phyloP scores from a whole-genome alignment of 1,140 invertebrate genomes.

The Argopecten irradians region DNA sequence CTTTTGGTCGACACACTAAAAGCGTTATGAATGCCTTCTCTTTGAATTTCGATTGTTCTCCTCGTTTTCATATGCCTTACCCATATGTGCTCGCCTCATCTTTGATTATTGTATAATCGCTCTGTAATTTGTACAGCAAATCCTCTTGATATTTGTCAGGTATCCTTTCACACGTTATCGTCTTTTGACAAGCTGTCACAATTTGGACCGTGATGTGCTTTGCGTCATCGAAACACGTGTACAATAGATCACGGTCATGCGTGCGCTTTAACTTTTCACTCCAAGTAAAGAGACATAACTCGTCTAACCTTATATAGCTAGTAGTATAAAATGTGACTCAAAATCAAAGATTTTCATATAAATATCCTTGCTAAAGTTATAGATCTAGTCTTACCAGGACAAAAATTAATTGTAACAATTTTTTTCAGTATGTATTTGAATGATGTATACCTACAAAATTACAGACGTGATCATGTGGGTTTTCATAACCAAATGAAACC shows the following conservation, averaged over 20 bases:
- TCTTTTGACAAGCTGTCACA: not conserved
- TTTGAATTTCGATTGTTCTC: not conserved
- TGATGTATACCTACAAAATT: too few relatives aligned
- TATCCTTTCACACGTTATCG: not conserved
- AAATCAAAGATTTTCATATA: too few relatives aligned
- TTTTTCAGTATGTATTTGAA: too few relatives aligned
- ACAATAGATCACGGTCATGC: not conserved
- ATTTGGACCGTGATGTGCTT: not conserved
- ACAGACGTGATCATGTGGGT: too few relatives aligned
- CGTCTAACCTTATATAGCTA: not conserved
- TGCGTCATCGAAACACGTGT: constrained; percentile 20
- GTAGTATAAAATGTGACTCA: too few relatives aligned
- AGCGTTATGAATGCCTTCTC: not conserved
- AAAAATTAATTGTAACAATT: too few relatives aligned
- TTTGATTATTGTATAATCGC: not conserved
- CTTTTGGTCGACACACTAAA: too few relatives aligned
- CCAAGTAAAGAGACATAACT: not conserved
- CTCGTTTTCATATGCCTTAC: not conserved
- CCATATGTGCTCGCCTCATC: constrained; percentile 11
- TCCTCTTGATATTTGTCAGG: not conserved
- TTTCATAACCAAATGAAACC: too few relatives aligned
- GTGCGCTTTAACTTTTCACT: not conserved
- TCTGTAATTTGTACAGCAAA: not conserved
- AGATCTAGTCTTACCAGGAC: too few relatives aligned
- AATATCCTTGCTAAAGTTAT: too few relatives aligned